Conservation (phyloP, 1,140 invertebrate genomes). For the Meloidogyne chitwoodi region DNA sequence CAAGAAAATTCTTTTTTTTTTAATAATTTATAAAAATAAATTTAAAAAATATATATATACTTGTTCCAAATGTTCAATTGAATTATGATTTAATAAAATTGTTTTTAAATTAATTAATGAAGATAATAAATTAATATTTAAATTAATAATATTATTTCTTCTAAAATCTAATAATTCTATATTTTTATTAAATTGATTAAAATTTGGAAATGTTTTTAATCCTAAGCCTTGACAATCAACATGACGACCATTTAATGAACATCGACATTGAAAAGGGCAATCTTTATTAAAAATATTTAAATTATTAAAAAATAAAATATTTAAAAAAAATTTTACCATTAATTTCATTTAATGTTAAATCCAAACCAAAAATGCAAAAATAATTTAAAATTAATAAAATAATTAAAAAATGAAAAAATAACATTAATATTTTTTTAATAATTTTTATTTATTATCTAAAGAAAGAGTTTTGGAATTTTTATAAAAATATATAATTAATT, state of each 20-base stretch:
- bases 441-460: no score
- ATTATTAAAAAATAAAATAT: neutral
- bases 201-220: neutral
- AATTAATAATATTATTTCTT: neutral
- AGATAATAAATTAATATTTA: neutral
- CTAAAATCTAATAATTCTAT: neutral
- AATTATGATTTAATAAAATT: constrained; percentile 34
- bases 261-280: neutral
- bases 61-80: constrained; percentile 34
- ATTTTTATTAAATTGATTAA: neutral
- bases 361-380: no score
- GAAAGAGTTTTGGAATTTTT: no score
- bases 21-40: neutral
- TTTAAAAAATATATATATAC: constrained; percentile 11
- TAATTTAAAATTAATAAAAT: no score
- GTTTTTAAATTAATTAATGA: constrained; percentile 23
- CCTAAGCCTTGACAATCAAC: neutral
- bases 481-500: no score
- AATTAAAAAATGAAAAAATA: no score
- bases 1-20: constrained; percentile 34
- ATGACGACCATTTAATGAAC: neutral
- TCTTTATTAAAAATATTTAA: neutral
- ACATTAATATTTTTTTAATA: no score
- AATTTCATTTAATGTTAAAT: no score
- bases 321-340: no score